phyloP scores from a whole-genome alignment of 2,797 vertebrate species.

The Pseudochromis fuscus region DNA sequence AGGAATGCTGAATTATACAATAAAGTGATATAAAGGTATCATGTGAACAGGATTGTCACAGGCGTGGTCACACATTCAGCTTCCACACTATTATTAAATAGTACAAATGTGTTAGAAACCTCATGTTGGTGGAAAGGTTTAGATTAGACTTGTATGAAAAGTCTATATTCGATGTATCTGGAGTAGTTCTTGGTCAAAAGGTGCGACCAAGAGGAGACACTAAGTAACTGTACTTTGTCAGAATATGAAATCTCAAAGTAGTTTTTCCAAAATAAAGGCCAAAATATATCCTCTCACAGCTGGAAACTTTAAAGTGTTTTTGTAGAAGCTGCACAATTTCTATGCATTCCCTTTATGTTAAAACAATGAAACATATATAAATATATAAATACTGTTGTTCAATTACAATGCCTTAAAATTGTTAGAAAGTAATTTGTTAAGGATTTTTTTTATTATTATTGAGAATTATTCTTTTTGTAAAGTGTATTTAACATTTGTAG shows the following conservation, averaged over 20 bases:
- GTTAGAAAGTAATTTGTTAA: conserved; percentile 32
- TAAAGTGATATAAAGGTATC: not conserved
- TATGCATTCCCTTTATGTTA: conserved; percentile 68
- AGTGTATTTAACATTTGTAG: conserved; percentile 58
- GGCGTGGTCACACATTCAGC: conserved; percentile 1
- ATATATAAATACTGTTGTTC: conserved; percentile 8
- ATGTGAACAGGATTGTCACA: not conserved
- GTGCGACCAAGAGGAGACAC: not conserved
- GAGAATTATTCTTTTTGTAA: conserved; percentile 54
- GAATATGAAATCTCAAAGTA: conserved; percentile 13
- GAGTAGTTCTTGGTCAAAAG: not conserved
- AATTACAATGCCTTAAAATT: conserved; percentile 59
- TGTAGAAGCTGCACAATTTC: conserved; percentile 51
- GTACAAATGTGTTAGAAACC: conserved; percentile 1
- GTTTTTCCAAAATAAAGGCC: conserved; percentile 23
- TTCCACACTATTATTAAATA: conserved; percentile 7
- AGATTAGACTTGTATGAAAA: not conserved
- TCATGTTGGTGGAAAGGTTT: conserved; percentile 7
- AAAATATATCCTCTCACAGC: conserved; percentile 28
- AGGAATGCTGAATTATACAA: not conserved
- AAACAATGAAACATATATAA: conserved; percentile 33
- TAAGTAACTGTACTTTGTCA: not conserved
- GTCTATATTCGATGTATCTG: conserved; percentile 16
- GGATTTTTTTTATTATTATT: conserved; percentile 33
- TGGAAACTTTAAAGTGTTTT: conserved; percentile 16